Conservation (phyloP, 2,888 invertebrate species). For the Orthosia incerta region DNA sequence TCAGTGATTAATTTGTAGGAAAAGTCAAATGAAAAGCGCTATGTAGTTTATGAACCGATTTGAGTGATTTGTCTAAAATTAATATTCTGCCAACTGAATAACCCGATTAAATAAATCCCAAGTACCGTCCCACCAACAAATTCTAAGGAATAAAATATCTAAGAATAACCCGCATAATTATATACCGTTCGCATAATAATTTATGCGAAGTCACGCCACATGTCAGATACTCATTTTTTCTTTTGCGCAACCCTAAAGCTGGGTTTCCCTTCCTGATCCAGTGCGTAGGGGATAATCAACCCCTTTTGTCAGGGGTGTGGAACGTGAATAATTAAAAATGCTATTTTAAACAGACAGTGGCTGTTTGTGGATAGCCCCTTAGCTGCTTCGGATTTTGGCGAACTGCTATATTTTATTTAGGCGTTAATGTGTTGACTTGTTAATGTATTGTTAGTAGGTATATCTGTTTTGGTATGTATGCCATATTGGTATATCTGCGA, state of each 20-base stretch:
- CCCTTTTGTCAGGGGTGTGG: slow-evolving; percentile 76
- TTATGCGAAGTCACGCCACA: slow-evolving; percentile 61
- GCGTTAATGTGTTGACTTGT: slow-evolving; percentile 53
- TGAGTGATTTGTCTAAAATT: background rate
- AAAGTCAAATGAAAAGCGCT: slow-evolving; percentile 2
- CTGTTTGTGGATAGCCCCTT: slow-evolving; percentile 67
- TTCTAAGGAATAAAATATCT: slow-evolving; percentile 45
- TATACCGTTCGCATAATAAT: slow-evolving; percentile 39
- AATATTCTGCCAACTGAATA: background rate
- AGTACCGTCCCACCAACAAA: background rate
- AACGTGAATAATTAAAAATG: slow-evolving; percentile 82
- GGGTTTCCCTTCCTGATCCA: slow-evolving; percentile 76
- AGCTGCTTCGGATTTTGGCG: slow-evolving; percentile 54
- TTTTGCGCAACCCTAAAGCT: slow-evolving; percentile 67
- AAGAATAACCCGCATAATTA: slow-evolving; percentile 31
- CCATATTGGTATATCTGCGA: background rate
- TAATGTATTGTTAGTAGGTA: slow-evolving; percentile 1
- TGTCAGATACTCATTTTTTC: slow-evolving; percentile 68
- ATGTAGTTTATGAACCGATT: background rate
- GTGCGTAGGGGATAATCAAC: slow-evolving; percentile 78
- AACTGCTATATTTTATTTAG: slow-evolving; percentile 61
- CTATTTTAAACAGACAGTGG: slow-evolving; percentile 75
- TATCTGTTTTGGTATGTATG: background rate
- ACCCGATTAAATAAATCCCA: slow-evolving; percentile 6
- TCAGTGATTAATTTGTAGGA: slow-evolving; percentile 16